A percentile compares a stretch with the other conserved stretches of the same genome.
These are phyloP conservation scores for Augochlora pura DNA, from an alignment of 1,140 invertebrate genomes.

Conservation along the genomic window DNA sequence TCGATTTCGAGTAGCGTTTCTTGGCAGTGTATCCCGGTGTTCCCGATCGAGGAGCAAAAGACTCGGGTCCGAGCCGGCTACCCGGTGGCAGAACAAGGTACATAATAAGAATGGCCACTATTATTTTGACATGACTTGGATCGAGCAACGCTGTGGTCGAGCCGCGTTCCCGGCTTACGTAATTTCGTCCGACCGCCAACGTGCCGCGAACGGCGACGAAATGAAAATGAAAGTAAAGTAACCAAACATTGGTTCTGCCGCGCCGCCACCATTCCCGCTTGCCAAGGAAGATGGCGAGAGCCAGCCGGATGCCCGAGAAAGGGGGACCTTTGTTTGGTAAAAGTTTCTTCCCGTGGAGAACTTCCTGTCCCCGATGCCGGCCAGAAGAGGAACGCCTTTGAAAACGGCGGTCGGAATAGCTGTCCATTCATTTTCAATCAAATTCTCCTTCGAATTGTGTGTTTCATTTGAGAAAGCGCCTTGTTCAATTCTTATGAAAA, in stretches of 20 bases:
- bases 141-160: constrained; percentile 46
- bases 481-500: too few relatives aligned
- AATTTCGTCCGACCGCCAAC: constrained; percentile 58
- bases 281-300: constrained; percentile 23
- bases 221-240: constrained; percentile 79
- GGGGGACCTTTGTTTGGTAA: constrained; percentile 48
- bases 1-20: constrained; percentile 8
- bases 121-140: constrained; percentile 76
- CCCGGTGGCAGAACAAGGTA: constrained; percentile 27
- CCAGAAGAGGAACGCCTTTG: constrained; percentile 4
- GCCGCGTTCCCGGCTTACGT: constrained; percentile 61
- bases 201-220: constrained; percentile 71
- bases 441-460: too few relatives aligned
- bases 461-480: too few relatives aligned
- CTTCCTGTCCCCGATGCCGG: constrained; percentile 49
- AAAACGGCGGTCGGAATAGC: too few relatives aligned
- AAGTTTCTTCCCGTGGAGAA: constrained; percentile 54
- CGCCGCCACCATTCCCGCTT: constrained; percentile 39
- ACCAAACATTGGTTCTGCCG: constrained; percentile 70
- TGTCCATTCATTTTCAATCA: too few relatives aligned
- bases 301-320: constrained; percentile 6
- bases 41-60: neutral
- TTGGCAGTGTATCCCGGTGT: neutral
- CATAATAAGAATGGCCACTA: constrained; percentile 75
- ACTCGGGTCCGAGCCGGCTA: neutral